These are phyloP conservation scores for Trichogramma evanescens DNA, from an alignment of 2,888 invertebrate species.

Conservation along the genomic window DNA sequence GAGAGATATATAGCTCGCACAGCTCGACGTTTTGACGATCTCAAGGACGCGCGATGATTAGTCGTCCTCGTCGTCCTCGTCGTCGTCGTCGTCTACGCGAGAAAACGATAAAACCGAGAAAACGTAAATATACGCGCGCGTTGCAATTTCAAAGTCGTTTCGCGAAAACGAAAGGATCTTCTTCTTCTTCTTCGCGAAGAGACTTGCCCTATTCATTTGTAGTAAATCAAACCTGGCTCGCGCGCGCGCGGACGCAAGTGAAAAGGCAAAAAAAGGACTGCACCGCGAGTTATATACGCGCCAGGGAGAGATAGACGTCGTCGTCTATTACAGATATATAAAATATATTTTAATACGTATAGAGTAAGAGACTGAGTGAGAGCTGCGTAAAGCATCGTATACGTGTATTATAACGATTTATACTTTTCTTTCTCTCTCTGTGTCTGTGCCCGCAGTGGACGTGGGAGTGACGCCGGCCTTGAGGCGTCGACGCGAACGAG, in stretches of 20 bases:
- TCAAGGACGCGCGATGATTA: neutral
- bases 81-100: neutral
- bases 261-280: neutral
- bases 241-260: neutral
- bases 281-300: neutral
- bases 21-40: neutral
- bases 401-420: neutral
- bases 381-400: no score
- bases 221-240: no score
- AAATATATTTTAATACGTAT: no score
- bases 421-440: neutral
- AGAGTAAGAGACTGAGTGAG: no score
- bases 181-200: neutral
- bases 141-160: neutral
- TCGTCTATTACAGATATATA: neutral
- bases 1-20: no score
- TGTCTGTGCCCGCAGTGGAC: conserved; percentile 43
- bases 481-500: conserved; percentile 72
- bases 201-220: no score
- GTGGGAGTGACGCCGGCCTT: conserved; percentile 77
- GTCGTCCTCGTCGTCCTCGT: neutral
- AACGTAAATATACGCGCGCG: neutral
- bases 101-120: neutral
- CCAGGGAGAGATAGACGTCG: neutral
- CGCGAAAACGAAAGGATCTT: neutral